Evolutionary conservation across 2,888 invertebrate genomes (phyloP).

Genomic region (Drosophila robusta): DNA sequence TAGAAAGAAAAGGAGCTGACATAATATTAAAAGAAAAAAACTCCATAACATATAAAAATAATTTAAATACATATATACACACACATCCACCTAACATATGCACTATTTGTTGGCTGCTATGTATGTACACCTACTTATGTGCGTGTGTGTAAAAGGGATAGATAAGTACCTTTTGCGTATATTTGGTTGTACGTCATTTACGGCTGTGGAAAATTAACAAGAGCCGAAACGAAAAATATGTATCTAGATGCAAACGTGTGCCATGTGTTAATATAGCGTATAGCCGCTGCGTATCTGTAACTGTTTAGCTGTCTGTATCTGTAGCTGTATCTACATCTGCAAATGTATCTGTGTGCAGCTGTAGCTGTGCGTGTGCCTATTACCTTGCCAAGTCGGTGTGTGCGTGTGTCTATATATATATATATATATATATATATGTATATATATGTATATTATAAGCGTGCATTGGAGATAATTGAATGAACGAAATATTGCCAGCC

Average conservation of each 20-base stretch:
- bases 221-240: constrained; percentile 31
- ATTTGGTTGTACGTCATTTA: constrained; percentile 30
- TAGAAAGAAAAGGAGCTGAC: too few species aligned
- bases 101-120: too few species aligned
- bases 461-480: constrained; percentile 51
- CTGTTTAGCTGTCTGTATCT: constrained; percentile 13
- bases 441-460: constrained; percentile 34
- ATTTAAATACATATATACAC: too few species aligned
- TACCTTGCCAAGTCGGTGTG: not conserved
- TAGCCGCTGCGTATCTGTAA: constrained; percentile 25
- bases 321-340: constrained; percentile 16
- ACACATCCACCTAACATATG: too few species aligned
- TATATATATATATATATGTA: constrained; percentile 18
- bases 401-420: constrained; percentile 2
- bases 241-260: constrained; percentile 27
- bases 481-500: constrained; percentile 33
- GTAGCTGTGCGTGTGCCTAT: constrained; percentile 2
- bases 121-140: too few species aligned
- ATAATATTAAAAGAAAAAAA: too few species aligned
- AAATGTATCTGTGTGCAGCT: constrained; percentile 5
- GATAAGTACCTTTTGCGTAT: constrained; percentile 7
- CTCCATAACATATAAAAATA: too few species aligned
- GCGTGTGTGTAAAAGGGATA: not conserved
- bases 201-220: constrained; percentile 33
- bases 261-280: constrained; percentile 30